Evolutionary conservation across 2,797 vertebrate species (phyloP), one percentile per base, ranked within the genome.

Genomic region (Pyrocephalus nanus): DNA sequence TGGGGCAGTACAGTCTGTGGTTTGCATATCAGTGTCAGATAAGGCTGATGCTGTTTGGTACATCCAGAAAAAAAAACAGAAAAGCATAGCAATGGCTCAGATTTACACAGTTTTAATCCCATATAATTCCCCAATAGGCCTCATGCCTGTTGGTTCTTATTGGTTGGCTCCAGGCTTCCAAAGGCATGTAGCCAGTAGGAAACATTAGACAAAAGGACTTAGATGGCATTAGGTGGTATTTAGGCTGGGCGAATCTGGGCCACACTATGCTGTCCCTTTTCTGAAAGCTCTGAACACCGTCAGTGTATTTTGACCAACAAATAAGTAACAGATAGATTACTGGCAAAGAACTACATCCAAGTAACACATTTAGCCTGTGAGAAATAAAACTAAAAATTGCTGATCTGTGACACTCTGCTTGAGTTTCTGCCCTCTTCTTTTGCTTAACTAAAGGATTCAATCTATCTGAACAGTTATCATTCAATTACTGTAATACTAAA

Each of bases 131-230:
- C 80, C 82, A 80, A 83, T 3, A 90, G 90, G 85, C 50, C 15
- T 53, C 42, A 43, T 14, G 95, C 65, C 87, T 86, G 42, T 20
- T 61, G 42, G 38, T 29, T 91, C 48, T 67, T 43, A 94, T 42
- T 95, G 93, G 81, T 80, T 94, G 81, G 61, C 93, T 88, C 54
- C 9, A 22, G 50, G 23, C 34, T 91, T 54, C 57, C 75, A 74
- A 65, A 94, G 91, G 78, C 94, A 88, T 4, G 34, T 26, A 77
- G 94, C 65, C 95, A 95, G 72, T 29, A 92, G 91, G 85, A 90
- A 96, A 95, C 75, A 86, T 83, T 54, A 96, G 78, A 94, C 95
- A 96, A 91, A 77, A 88, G 42, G 65, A 94, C 30, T 96, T 95
- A 80, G 55, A 74, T 66, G 78, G 92, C 75, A 94, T 96, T 92